Percentiles rank a stretch among this genome's conserved stretches.
phyloP scores from a whole-genome alignment of 2,888 invertebrate genomes.

The Ornithoptera priamus region DNA sequence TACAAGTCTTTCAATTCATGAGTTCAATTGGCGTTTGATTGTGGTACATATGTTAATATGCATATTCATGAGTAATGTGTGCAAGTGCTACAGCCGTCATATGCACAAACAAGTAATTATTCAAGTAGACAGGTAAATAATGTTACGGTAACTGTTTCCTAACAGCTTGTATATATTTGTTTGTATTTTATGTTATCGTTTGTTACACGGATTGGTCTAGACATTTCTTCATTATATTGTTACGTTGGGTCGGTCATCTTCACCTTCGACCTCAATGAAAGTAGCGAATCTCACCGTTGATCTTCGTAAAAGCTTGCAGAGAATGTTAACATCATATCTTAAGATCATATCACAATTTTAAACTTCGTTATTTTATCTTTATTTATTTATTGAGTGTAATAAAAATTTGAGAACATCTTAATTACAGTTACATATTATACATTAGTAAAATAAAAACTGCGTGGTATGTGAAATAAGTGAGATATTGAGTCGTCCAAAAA shows the following conservation, averaged over 20 bases:
- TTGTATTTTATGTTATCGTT: conserved; percentile 6
- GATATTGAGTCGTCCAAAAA: neutral
- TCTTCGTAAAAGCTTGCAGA: neutral
- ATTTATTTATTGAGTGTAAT: neutral
- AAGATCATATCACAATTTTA: neutral
- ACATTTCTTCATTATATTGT: conserved; percentile 24
- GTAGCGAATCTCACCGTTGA: conserved; percentile 33
- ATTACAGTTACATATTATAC: neutral
- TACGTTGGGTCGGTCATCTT: conserved; percentile 38
- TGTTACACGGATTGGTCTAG: conserved; percentile 6
- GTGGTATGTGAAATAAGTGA: neutral
- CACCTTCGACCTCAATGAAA: conserved; percentile 53
- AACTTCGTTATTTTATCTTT: neutral
- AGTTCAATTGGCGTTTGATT: too few species aligned
- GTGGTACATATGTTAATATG: too few species aligned
- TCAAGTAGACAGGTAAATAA: neutral
- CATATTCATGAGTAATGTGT: neutral
- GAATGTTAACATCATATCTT: neutral
- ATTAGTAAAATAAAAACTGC: neutral
- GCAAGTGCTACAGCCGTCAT: neutral
- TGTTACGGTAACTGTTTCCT: neutral
- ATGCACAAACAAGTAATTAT: neutral
- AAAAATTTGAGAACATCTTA: neutral
- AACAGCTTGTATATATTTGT: conserved; percentile 4
- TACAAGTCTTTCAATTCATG: too few species aligned